Percentiles rank a stretch among this genome's conserved stretches.
phyloP scores from a whole-genome alignment of 2,797 vertebrate genomes.

The Lagodon rhomboides region DNA sequence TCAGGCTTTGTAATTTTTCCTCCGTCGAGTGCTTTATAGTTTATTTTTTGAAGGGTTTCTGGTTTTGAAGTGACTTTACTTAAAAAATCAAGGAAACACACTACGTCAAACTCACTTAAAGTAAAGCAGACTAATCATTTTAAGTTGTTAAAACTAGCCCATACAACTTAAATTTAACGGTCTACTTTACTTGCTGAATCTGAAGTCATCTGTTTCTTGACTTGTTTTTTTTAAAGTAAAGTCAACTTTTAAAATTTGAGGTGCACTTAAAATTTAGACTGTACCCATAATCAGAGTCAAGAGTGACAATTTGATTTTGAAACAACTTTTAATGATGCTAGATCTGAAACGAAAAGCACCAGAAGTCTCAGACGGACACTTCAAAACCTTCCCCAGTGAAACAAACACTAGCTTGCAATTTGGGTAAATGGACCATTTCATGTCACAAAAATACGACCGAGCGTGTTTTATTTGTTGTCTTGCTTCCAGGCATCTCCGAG shows the following conservation, averaged over 20 bases:
- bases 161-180: too few relatives aligned
- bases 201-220: too few relatives aligned
- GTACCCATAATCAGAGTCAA: background rate
- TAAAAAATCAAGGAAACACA: too few relatives aligned
- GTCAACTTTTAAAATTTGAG: too few relatives aligned
- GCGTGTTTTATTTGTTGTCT: slow-evolving; percentile 1
- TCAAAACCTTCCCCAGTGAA: background rate
- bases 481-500: background rate
- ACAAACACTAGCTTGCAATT: background rate
- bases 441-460: background rate
- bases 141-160: too few relatives aligned
- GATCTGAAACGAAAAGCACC: background rate
- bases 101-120: too few relatives aligned
- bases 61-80: too few relatives aligned
- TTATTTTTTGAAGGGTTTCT: background rate
- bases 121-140: too few relatives aligned
- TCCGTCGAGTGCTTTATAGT: background rate
- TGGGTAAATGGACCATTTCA: background rate
- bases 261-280: too few relatives aligned
- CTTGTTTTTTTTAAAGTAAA: too few relatives aligned
- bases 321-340: background rate
- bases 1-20: background rate
- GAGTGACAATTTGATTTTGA: background rate
- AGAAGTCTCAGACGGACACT: background rate
- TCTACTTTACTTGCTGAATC: too few relatives aligned